These are phyloP conservation scores for Gulo gulo DNA, from an alignment of 2,113 vertebrate genomes.

Conservation along the genomic window DNA sequence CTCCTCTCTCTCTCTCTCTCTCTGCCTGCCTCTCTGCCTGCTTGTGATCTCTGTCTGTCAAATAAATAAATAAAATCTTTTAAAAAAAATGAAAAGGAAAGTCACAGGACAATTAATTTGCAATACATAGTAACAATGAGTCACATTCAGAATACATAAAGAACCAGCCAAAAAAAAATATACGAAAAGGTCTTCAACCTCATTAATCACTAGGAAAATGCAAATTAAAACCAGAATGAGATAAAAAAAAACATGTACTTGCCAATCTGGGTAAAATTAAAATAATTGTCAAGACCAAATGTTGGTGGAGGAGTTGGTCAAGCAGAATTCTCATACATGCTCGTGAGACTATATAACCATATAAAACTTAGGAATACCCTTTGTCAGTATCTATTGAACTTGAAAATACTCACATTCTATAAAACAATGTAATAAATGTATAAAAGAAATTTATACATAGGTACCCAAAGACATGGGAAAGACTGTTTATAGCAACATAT, in stretches of 20 bases:
- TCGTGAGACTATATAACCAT: neutral
- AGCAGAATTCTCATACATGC: neutral
- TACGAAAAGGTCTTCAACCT: neutral
- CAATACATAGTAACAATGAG: neutral
- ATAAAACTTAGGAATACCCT: neutral
- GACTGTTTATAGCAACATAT: neutral
- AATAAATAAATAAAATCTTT: no score
- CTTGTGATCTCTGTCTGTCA: no score
- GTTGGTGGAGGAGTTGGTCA: neutral
- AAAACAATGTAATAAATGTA: no score
- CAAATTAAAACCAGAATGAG: conserved; percentile 3
- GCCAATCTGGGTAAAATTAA: neutral
- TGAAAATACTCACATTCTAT: neutral
- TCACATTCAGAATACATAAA: neutral
- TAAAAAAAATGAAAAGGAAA: neutral
- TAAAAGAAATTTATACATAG: neutral
- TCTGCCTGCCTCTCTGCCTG: no score
- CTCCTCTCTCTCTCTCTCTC: no score
- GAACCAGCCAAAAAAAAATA: neutral
- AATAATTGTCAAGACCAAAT: neutral
- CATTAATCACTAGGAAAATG: neutral
- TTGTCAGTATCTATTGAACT: neutral
- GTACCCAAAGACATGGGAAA: neutral
- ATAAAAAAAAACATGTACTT: neutral
- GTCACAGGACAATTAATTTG: neutral